Evolutionary conservation across 2,113 vertebrate genomes (phyloP).

Genomic region (Cyphomyrus plagiostoma): DNA sequence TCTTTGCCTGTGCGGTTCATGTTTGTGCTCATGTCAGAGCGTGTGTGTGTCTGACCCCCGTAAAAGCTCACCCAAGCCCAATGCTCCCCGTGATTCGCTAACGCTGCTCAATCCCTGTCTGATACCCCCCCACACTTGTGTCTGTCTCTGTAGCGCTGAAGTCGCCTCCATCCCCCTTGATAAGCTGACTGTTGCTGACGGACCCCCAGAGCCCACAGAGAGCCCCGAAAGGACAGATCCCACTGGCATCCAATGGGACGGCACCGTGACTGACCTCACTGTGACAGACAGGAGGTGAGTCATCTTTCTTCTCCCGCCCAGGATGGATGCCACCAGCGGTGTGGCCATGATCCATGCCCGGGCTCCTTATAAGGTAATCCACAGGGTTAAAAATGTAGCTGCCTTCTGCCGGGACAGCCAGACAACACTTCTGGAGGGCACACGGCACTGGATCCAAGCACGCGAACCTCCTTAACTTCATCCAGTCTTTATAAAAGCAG

Average conservation of each 20-base stretch:
- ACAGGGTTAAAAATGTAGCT: neutral
- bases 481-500: neutral
- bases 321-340: neutral
- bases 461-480: neutral
- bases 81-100: neutral
- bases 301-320: neutral
- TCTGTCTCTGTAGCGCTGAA: conserved; percentile 30
- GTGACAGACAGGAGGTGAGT: conserved; percentile 57
- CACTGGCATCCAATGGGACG: conserved; percentile 25
- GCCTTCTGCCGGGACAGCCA: neutral
- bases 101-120: neutral
- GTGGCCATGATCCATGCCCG: neutral
- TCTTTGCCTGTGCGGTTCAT: neutral
- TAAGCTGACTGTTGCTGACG: conserved; percentile 51
- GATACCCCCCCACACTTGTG: neutral
- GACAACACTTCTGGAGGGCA: neutral
- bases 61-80: neutral
- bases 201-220: neutral
- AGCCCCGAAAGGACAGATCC: neutral
- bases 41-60: neutral
- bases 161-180: conserved; percentile 47
- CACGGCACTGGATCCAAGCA: neutral
- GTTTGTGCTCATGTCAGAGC: neutral
- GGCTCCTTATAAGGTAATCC: neutral
- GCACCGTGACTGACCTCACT: conserved; percentile 34